Percentiles rank a stretch among this genome's conserved stretches.
These are phyloP conservation scores for Festucalex cinctus DNA, from an alignment of 2,113 vertebrate genomes.

Conservation along the genomic window DNA sequence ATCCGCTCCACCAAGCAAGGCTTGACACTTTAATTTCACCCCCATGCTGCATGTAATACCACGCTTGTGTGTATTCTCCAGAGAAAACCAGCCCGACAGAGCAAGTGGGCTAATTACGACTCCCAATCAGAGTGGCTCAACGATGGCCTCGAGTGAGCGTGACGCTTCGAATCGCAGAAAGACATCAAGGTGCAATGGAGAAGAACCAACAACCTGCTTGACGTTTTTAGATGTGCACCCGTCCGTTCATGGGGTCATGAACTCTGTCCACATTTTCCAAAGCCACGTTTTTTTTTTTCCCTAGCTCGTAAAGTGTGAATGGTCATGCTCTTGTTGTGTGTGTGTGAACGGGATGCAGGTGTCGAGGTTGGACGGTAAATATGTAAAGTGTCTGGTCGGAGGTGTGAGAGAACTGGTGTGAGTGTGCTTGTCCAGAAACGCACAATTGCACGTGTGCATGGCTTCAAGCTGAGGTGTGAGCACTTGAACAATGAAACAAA, in stretches of 20 bases:
- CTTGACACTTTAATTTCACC: slow-evolving; percentile 54
- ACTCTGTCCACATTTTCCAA: slow-evolving; percentile 31
- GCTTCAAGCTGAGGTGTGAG: slow-evolving; percentile 25
- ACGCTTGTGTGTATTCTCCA: slow-evolving; percentile 51
- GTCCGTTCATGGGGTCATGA: too few species aligned
- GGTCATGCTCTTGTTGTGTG: slow-evolving; percentile 50
- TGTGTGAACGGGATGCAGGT: slow-evolving; percentile 42
- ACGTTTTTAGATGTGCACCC: slow-evolving; percentile 62
- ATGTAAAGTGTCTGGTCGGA: slow-evolving; percentile 52
- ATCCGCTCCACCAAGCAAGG: slow-evolving; percentile 24
- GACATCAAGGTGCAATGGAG: slow-evolving; percentile 59
- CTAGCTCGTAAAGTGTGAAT: slow-evolving; percentile 61
- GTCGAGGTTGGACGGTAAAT: slow-evolving; percentile 62
- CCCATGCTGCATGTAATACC: slow-evolving; percentile 40
- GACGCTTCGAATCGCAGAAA: slow-evolving; percentile 49
- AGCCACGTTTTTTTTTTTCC: slow-evolving; percentile 15
- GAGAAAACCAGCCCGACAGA: slow-evolving; percentile 46
- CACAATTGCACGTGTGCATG: slow-evolving; percentile 5
- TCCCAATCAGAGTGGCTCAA: slow-evolving; percentile 61
- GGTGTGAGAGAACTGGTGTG: slow-evolving; percentile 53
- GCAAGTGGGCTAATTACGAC: slow-evolving; percentile 67
- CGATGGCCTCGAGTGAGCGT: slow-evolving; percentile 50
- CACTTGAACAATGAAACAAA: not conserved
- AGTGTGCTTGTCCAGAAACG: slow-evolving; percentile 21
- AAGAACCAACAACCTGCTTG: slow-evolving; percentile 54